Evolutionary conservation across 2,797 vertebrate species (phyloP).

Genomic region (Hippoglossus hippoglossus): DNA sequence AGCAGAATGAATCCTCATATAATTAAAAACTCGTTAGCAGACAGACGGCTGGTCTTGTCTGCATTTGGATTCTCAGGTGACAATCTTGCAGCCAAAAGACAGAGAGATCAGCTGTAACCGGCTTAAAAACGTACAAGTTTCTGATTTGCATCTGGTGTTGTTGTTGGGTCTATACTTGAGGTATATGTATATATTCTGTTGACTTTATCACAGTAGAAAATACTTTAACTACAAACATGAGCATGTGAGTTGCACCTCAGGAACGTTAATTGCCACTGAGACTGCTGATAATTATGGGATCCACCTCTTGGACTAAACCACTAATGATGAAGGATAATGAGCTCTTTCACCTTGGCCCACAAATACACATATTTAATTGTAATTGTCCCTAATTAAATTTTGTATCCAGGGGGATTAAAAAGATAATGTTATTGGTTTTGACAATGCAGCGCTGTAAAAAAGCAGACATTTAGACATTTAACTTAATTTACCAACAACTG

Average conservation of each 20-base stretch:
- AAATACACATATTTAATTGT: slow-evolving; percentile 64
- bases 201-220: slow-evolving; percentile 14
- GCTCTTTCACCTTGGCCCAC: slow-evolving; percentile 81
- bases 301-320: slow-evolving; percentile 53
- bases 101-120: not conserved
- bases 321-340: slow-evolving; percentile 72
- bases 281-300: slow-evolving; percentile 60
- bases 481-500: not conserved
- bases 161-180: not conserved
- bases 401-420: slow-evolving; percentile 29
- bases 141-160: slow-evolving; percentile 8
- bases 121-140: not conserved
- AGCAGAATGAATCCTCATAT: slow-evolving; percentile 64
- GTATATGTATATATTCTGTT: not conserved
- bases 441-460: not conserved
- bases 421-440: slow-evolving; percentile 37
- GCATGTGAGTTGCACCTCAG: slow-evolving; percentile 19
- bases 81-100: slow-evolving; percentile 34
- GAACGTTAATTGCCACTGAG: slow-evolving; percentile 68
- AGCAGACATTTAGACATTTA: not conserved
- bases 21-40: slow-evolving; percentile 67
- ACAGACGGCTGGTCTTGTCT: slow-evolving; percentile 52
- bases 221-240: not conserved
- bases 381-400: slow-evolving; percentile 37
- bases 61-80: slow-evolving; percentile 43